Evolutionary conservation across 2,888 invertebrate genomes (phyloP), one percentile per base, ranked within the genome.

Genomic region (Choreutis nemorana): DNA sequence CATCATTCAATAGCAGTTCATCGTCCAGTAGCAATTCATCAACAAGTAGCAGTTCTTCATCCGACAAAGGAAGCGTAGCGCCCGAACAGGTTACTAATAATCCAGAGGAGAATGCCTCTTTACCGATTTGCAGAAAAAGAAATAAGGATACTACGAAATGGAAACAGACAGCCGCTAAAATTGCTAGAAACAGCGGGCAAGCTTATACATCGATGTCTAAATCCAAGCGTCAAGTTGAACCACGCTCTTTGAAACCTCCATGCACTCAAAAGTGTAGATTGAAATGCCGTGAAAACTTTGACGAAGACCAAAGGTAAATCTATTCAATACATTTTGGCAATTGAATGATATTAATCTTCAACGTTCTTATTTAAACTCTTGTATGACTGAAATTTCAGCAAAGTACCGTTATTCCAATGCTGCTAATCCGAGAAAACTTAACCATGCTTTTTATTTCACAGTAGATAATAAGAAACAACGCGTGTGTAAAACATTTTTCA

Each of bases 401-500:
- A 21, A 5, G 21, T 16, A 21, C 23, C 11, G 2, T 15, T 38
- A 42, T 29, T 29, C 35, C 12, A 42, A 44, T 35, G 31, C 42
- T 20, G 24, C 14, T n/a, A 38, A 31, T n/a, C 38, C 35, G 22
- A 30, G 42, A 21, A 26, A 29, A 3, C 32, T 35, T 5, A 44
- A 45, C 23, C 39, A 34, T 26, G 37, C 44, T 13, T 42, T 39
- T 36, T 42, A 39, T 32, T 43, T 41, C 23, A 37, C 39, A 27
- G 15, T 27, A 4, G 16, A 27, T 16, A 16, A 9, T 9, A 27
- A 4, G 4, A 15, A 7, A 16, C 14, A 15, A 6, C 3, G 28
- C 4, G 12, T 28, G 7, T 21, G 20, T 21, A 28, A 28, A 21
- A 28, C 13, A n/a, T n/a, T n/a, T n/a, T n/a, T n/a, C n/a, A n/a